Evolutionary conservation across 2,797 vertebrate genomes (phyloP).

Genomic region (Hoplostethus atlanticus): DNA sequence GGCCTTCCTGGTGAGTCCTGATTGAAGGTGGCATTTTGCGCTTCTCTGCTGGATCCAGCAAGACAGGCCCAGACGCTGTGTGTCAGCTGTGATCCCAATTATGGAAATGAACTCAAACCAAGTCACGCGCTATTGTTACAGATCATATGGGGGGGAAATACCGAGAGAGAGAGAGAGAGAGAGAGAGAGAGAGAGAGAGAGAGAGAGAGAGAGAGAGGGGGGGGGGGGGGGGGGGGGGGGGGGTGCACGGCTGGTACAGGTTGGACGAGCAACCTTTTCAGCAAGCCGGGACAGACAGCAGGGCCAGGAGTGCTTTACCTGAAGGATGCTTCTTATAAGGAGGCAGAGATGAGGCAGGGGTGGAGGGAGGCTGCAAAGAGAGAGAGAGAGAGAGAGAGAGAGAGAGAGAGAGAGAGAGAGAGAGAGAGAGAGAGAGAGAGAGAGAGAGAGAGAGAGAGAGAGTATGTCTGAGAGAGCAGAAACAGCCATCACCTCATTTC

Average conservation of each 20-base stretch:
- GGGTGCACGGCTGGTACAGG: background rate
- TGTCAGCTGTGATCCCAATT: conserved; percentile 66
- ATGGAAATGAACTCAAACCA: conserved; percentile 54
- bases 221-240: too few species aligned
- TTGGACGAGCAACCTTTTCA: conserved; percentile 5
- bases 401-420: background rate
- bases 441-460: background rate
- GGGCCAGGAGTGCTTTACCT: background rate
- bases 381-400: too few species aligned
- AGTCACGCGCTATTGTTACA: conserved; percentile 26
- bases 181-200: background rate
- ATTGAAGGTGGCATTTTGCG: conserved; percentile 60
- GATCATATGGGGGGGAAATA: conserved; percentile 32
- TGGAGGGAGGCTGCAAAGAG: too few species aligned
- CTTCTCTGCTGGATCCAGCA: conserved; percentile 42
- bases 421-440: background rate
- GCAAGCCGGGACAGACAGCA: background rate
- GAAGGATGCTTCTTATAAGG: conserved; percentile 1
- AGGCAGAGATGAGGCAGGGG: background rate
- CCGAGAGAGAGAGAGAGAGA: background rate
- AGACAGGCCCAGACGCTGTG: conserved; percentile 61
- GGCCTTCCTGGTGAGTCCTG: conserved; percentile 33
- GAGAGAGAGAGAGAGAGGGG: background rate
- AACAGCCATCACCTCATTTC: background rate
- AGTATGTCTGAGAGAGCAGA: background rate